Base-by-base conservation (phyloP, 2,888 invertebrate genomes). In the Phaonia tiefii region DNA sequence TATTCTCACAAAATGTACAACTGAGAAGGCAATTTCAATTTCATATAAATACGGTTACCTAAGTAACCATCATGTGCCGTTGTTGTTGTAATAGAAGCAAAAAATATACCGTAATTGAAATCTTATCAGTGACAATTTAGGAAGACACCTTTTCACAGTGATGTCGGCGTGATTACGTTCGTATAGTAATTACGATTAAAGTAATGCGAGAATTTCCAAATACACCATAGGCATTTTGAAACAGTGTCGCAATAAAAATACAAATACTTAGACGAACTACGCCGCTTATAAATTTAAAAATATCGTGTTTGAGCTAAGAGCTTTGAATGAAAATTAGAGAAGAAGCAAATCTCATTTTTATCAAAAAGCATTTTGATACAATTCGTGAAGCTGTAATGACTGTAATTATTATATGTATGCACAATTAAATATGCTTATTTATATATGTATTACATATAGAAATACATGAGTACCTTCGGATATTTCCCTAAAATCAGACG, bases 61-160 rank as follows among this genome's bases (percentile, higher is more conserved):
- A 15, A 20, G 56, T 44, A 56, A 69, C 54, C 22, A 42, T 25
- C 10, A 56, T 22, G 26, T 22, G 20, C 22, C 31, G 31, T 31
- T 31, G 31, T 69, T 54, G 25, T 42, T 54, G 22, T 54, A 54
- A 54, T 1, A 54, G 25, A 8, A 54, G 11, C 5, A 2, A 60
- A 63, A 31, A 60, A 60, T 49, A n/a, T n/a, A n/a, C n/a, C n/a
- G n/a, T n/a, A 60, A 63, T 60, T 72, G 71, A 72, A 60, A 51
- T 39, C 49, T 63, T 60, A 51, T 60, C 71, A 22, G 22, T 60
- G 42, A 13, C 42, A 42, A 39, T 1, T 42, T n/a, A 13, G 42
- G 8, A 39, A 56, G 11, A 56, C 70, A 37, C 42, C 42, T 25
- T 44, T 56, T 56, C 10, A 20, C 20, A 5, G 0, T 3, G 25